These are phyloP conservation scores for Brachylomia viminalis DNA, from an alignment of 2,888 invertebrate genomes.

Conservation along the genomic window DNA sequence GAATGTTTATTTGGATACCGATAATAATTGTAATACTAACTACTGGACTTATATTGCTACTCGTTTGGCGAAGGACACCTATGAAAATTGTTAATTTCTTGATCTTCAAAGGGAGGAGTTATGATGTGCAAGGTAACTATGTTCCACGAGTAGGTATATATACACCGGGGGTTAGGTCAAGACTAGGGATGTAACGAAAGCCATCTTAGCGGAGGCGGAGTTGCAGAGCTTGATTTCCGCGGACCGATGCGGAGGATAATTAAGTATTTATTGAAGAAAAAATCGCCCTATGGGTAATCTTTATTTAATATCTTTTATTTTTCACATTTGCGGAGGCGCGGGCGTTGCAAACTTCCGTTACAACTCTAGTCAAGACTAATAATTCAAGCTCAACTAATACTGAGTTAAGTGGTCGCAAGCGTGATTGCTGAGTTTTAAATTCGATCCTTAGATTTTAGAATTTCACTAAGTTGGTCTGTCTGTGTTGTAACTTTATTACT, in stretches of 20 bases:
- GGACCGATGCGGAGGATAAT: neutral
- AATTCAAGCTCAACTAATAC: neutral
- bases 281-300: neutral
- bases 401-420: neutral
- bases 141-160: neutral
- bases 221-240: neutral
- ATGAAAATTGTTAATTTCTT: conserved; percentile 29
- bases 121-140: conserved; percentile 54
- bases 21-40: neutral
- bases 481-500: neutral
- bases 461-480: neutral
- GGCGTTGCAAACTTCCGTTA: neutral
- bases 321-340: neutral
- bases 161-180: neutral
- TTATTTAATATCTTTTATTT: neutral
- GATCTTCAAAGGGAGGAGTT: conserved; percentile 48
- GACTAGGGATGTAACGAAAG: neutral
- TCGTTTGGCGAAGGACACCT: conserved; percentile 35
- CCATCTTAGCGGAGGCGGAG: neutral
- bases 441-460: neutral
- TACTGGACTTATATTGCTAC: conserved; percentile 32
- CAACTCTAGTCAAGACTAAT: neutral
- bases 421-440: neutral
- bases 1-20: conserved; percentile 31
- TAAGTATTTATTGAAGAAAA: neutral